phyloP scores from a whole-genome alignment of 2,888 invertebrate species.

The Subacronicta megacephala region DNA sequence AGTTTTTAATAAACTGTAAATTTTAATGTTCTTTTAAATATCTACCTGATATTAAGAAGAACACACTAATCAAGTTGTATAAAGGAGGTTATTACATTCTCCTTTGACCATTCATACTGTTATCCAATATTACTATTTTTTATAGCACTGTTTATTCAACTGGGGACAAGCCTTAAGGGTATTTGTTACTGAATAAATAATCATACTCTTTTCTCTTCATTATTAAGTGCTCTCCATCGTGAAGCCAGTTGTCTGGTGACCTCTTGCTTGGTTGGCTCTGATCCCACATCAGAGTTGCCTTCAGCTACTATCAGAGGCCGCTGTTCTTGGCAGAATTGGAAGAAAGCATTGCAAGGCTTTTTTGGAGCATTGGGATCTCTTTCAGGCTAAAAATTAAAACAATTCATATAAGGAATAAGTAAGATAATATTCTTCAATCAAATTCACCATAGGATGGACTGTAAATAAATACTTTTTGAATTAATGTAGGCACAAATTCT shows the following conservation, averaged over 20 bases:
- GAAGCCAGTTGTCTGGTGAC: conserved; percentile 93
- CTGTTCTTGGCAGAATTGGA: conserved; percentile 95
- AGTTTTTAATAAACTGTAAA: no score
- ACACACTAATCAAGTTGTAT: no score
- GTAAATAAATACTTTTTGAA: no score
- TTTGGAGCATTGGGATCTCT: conserved; percentile 94
- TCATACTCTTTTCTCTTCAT: conserved; percentile 92
- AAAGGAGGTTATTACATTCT: no score
- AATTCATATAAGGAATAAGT: not conserved
- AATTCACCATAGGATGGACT: no score
- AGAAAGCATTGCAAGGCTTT: conserved; percentile 94
- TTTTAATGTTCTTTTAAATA: no score
- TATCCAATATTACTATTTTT: no score
- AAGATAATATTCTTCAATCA: no score
- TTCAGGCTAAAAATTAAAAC: conserved; percentile 75
- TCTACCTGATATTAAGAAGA: no score
- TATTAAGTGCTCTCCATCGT: conserved; percentile 92
- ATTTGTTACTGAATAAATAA: not conserved
- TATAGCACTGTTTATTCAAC: not conserved
- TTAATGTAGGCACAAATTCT: no score
- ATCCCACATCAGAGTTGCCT: conserved; percentile 90
- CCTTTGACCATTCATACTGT: no score
- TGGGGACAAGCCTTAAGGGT: not conserved
- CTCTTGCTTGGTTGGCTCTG: conserved; percentile 93
- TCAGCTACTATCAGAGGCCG: conserved; percentile 92